Percentiles rank a stretch among this genome's conserved stretches.
These are phyloP conservation scores for Tenthredo notha DNA, from an alignment of 2,888 invertebrate genomes.

Conservation along the genomic window DNA sequence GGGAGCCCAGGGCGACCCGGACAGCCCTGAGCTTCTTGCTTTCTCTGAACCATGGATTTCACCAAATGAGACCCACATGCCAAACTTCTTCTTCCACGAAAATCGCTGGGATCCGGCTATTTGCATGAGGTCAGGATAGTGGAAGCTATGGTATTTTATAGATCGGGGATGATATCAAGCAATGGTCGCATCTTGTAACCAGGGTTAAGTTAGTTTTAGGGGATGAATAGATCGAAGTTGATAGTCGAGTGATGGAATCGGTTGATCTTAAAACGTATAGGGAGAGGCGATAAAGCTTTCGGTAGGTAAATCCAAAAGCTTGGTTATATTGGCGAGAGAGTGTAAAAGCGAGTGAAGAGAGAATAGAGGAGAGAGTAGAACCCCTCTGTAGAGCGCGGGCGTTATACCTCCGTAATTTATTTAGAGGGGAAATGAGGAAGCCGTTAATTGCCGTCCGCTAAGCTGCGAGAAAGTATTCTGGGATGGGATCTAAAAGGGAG, in stretches of 20 bases:
- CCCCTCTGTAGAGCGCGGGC: slow-evolving; percentile 48
- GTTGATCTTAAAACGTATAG: background rate
- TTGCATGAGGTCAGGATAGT: background rate
- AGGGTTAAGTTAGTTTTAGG: background rate
- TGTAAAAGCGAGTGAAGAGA: background rate
- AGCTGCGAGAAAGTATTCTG: slow-evolving; percentile 71
- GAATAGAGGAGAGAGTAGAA: slow-evolving; percentile 6
- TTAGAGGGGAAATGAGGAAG: slow-evolving; percentile 66
- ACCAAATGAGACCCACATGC: slow-evolving; percentile 41
- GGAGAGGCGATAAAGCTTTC: slow-evolving; percentile 24
- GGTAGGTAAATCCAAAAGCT: slow-evolving; percentile 16
- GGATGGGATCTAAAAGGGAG: slow-evolving; percentile 55
- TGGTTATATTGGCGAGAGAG: background rate
- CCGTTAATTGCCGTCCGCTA: slow-evolving; percentile 73
- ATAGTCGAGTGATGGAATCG: slow-evolving; percentile 1
- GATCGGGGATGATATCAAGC: too few species aligned
- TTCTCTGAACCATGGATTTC: slow-evolving; percentile 25
- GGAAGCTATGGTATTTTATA: background rate
- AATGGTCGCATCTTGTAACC: background rate
- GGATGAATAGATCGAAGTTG: background rate
- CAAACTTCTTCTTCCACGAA: slow-evolving; percentile 17
- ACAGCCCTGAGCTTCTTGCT: background rate
- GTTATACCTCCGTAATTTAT: slow-evolving; percentile 64
- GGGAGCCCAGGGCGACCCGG: slow-evolving; percentile 59
- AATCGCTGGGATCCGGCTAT: slow-evolving; percentile 1